These are phyloP conservation scores for Xylota segnis DNA, from an alignment of 2,888 invertebrate species.

Conservation along the genomic window DNA sequence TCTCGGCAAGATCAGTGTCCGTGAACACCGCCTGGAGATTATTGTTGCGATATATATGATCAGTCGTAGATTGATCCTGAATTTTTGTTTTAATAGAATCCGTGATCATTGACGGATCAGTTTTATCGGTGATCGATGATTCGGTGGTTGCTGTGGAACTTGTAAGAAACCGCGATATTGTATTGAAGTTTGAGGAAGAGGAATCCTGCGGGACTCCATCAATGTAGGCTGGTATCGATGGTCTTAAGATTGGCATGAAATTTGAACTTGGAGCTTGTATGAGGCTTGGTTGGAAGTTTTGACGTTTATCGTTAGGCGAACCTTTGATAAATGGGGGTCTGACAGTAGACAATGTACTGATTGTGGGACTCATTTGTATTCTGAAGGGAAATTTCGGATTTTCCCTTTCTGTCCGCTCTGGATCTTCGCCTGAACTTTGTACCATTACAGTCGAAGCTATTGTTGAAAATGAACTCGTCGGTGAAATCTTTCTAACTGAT, in stretches of 20 bases:
- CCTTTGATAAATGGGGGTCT: conserved; percentile 80
- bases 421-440: no score
- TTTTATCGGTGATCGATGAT: conserved; percentile 77
- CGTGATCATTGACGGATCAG: conserved; percentile 60
- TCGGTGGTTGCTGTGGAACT: conserved; percentile 75
- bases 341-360: conserved; percentile 75
- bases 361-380: no score
- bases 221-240: conserved; percentile 41
- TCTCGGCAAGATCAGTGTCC: conserved; percentile 79
- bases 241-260: conserved; percentile 45
- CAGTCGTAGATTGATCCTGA: conserved; percentile 56
- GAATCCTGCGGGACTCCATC: conserved; percentile 27
- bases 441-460: no score
- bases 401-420: no score
- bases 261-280: conserved; percentile 78
- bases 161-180: conserved; percentile 36
- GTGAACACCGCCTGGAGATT: conserved; percentile 57
- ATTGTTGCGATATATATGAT: conserved; percentile 68
- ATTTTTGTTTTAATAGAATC: conserved; percentile 14
- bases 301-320: conserved; percentile 81
- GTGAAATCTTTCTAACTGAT: no score
- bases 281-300: conserved; percentile 80
- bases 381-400: no score
- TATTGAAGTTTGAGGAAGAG: conserved; percentile 33
- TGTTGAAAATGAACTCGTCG: no score